These are phyloP conservation scores for Alaudala cheleensis DNA, from an alignment of 2,113 vertebrate genomes.

Conservation along the genomic window DNA sequence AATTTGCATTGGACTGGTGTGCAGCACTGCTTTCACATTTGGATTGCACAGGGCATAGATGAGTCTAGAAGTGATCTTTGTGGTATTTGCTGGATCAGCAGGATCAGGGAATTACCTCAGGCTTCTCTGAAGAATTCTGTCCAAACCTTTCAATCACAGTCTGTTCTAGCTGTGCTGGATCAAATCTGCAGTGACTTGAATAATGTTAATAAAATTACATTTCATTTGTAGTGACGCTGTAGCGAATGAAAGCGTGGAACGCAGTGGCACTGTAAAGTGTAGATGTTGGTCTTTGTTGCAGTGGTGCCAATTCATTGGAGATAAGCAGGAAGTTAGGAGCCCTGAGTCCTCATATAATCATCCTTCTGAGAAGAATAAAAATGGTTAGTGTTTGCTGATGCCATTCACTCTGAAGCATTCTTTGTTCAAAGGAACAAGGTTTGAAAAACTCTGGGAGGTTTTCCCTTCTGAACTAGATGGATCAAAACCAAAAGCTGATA, in stretches of 20 bases:
- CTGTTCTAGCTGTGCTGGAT: background rate
- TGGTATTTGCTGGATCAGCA: background rate
- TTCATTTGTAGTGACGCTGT: background rate
- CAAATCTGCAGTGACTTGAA: background rate
- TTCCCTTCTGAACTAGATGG: background rate
- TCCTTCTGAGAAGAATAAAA: background rate
- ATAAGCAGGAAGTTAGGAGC: background rate
- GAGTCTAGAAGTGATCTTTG: background rate
- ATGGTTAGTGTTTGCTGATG: background rate
- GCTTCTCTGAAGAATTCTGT: background rate
- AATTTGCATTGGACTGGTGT: background rate
- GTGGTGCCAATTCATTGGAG: background rate
- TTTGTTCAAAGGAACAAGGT: background rate
- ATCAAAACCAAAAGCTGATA: background rate
- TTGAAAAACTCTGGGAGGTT: background rate
- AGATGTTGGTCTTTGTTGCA: background rate
- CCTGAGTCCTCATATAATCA: background rate
- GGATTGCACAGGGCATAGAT: background rate
- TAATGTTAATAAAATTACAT: background rate
- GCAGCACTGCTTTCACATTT: background rate
- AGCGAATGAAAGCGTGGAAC: no score
- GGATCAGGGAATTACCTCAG: background rate
- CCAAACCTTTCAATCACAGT: background rate
- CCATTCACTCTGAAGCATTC: background rate
- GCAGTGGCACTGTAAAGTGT: background rate